These are phyloP conservation scores for Turritopsis rubra DNA, from an alignment of 30 jellyfish, hydroid and myxozoan species.

Conservation along the genomic window DNA sequence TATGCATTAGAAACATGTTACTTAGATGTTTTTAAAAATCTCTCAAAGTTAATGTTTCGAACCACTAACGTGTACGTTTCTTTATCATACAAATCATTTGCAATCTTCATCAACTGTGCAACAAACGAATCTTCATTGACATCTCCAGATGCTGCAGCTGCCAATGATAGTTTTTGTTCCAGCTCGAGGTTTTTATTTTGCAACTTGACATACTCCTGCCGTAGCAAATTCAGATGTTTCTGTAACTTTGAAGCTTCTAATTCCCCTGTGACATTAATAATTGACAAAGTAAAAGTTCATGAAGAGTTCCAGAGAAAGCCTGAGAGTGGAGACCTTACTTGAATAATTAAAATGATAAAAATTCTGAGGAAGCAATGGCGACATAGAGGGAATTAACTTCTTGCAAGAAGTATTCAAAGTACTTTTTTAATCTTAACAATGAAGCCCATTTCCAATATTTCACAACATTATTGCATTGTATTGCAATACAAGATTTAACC, in stretches of 20 bases:
- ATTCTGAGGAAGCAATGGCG: too few species aligned
- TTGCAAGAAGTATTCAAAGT: too few species aligned
- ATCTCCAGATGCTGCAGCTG: conserved; percentile 95
- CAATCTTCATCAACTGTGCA: conserved; percentile 65
- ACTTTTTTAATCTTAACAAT: too few species aligned
- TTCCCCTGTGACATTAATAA: conserved; percentile 32
- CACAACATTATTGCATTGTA: too few species aligned
- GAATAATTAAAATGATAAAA: too few species aligned
- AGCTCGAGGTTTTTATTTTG: conserved; percentile 72
- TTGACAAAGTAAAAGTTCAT: neutral
- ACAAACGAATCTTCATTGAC: conserved; percentile 71
- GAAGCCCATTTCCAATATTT: too few species aligned
- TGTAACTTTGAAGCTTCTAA: conserved; percentile 84
- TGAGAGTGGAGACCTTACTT: too few species aligned
- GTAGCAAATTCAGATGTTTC: conserved; percentile 90
- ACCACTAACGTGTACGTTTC: conserved; percentile 62
- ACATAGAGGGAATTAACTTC: too few species aligned
- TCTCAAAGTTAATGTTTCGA: too few species aligned
- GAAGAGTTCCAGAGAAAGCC: neutral
- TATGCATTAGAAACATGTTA: too few species aligned
- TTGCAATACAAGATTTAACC: too few species aligned
- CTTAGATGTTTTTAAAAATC: too few species aligned
- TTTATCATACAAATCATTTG: conserved; percentile 67
- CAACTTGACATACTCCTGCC: conserved; percentile 93
- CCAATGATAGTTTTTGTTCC: conserved; percentile 90